These are phyloP conservation scores for Morpho helenor DNA, from an alignment of 2,888 invertebrate genomes.

Conservation along the genomic window DNA sequence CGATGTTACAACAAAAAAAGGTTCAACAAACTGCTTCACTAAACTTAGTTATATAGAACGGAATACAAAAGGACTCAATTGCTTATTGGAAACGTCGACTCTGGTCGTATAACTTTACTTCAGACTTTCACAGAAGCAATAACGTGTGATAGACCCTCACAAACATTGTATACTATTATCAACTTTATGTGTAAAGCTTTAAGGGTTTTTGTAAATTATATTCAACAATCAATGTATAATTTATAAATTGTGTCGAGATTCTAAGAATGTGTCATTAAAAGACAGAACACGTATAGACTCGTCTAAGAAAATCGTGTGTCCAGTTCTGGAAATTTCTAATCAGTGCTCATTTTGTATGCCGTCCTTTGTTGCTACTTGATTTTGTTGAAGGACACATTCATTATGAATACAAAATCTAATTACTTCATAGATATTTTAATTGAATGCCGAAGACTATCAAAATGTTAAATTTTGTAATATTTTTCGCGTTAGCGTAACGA, in stretches of 20 bases:
- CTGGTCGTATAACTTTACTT: constrained; percentile 8
- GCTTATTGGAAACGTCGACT: constrained; percentile 16
- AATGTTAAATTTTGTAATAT: too few relatives aligned
- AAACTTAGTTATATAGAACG: constrained; percentile 14
- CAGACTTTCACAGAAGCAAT: constrained; percentile 16
- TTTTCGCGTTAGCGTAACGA: too few relatives aligned
- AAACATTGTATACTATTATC: neutral
- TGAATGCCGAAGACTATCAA: too few relatives aligned
- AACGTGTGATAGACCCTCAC: neutral
- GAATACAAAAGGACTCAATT: constrained; percentile 8
- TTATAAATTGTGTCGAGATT: neutral
- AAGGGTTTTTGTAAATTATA: neutral
- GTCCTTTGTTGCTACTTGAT: neutral
- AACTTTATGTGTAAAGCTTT: neutral
- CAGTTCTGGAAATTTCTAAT: constrained; percentile 11
- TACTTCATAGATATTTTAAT: too few relatives aligned
- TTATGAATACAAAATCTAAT: too few relatives aligned
- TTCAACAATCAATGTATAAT: neutral
- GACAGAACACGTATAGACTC: constrained; percentile 20
- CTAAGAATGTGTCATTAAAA: constrained; percentile 15
- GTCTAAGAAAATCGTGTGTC: constrained; percentile 20
- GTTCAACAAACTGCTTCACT: constrained; percentile 1
- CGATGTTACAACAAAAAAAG: neutral
- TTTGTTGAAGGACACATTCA: too few relatives aligned
- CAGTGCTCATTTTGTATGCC: neutral